Percentiles rank a stretch among this genome's conserved stretches.
Conservation (phyloP, 2,797 vertebrate species). For the Neostethus bicornis region DNA sequence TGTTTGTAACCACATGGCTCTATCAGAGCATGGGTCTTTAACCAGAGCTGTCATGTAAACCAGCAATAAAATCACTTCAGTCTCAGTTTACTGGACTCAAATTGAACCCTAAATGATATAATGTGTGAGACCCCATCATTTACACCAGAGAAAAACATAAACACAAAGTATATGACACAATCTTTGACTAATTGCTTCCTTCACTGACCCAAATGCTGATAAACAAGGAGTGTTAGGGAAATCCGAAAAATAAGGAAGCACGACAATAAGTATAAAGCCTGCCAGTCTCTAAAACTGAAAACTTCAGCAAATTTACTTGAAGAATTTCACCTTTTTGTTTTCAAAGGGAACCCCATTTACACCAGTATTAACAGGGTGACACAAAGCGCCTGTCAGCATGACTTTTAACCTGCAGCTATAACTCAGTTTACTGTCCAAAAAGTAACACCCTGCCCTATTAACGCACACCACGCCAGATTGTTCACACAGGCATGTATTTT, state of each 20-base stretch:
- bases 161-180: slow-evolving; percentile 30
- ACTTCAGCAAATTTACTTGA: slow-evolving; percentile 54
- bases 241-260: slow-evolving; percentile 58
- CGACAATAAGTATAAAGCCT: slow-evolving; percentile 35
- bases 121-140: slow-evolving; percentile 47
- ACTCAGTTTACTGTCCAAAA: slow-evolving; percentile 45
- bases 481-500: slow-evolving; percentile 18
- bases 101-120: slow-evolving; percentile 52
- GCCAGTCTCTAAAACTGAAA: slow-evolving; percentile 39
- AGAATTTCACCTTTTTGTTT: slow-evolving; percentile 33
- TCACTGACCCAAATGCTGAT: slow-evolving; percentile 15
- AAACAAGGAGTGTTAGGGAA: slow-evolving; percentile 40
- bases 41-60: slow-evolving; percentile 42
- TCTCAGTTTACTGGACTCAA: slow-evolving; percentile 50
- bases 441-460: slow-evolving; percentile 23
- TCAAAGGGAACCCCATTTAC: slow-evolving; percentile 47
- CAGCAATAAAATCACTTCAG: slow-evolving; percentile 48
- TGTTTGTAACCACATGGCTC: slow-evolving; percentile 32
- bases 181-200: slow-evolving; percentile 50
- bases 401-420: slow-evolving; percentile 64
- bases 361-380: slow-evolving; percentile 47
- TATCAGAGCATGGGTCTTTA: slow-evolving; percentile 17
- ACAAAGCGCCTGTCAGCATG: slow-evolving; percentile 55
- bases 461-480: slow-evolving; percentile 31
- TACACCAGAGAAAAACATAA: slow-evolving; percentile 5